These are phyloP conservation scores for Cheilosia vernalis DNA, from an alignment of 2,888 invertebrate genomes.

Conservation along the genomic window DNA sequence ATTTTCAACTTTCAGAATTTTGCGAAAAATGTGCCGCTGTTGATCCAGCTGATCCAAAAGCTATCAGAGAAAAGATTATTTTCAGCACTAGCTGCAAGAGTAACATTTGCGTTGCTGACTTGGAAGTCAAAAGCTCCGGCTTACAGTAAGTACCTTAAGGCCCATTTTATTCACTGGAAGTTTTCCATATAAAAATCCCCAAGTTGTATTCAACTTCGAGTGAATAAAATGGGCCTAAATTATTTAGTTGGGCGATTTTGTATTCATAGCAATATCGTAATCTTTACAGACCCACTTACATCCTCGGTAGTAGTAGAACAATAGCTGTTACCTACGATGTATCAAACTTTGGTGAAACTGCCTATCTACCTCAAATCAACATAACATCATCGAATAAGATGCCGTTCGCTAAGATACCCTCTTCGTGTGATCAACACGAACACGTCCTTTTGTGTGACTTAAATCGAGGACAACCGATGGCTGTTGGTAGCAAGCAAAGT, in stretches of 20 bases:
- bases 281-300: constrained; percentile 79
- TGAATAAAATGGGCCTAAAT: too few species aligned
- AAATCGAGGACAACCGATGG: constrained; percentile 80
- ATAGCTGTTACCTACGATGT: constrained; percentile 81
- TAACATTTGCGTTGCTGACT: constrained; percentile 82
- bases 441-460: constrained; percentile 80
- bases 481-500: constrained; percentile 78
- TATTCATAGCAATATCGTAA: background rate
- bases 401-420: constrained; percentile 81
- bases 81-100: constrained; percentile 83
- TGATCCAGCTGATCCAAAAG: constrained; percentile 81
- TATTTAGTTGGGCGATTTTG: background rate
- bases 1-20: constrained; percentile 78
- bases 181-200: too few species aligned
- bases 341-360: constrained; percentile 84
- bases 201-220: too few species aligned
- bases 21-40: constrained; percentile 82
- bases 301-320: constrained; percentile 81
- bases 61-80: constrained; percentile 80
- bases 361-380: constrained; percentile 84
- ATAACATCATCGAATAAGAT: constrained; percentile 83
- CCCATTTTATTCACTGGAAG: too few species aligned
- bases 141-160: constrained; percentile 77
- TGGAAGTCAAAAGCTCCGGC: constrained; percentile 79
- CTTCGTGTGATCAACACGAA: constrained; percentile 79